Conservation (phyloP, 2,888 invertebrate species). For the Rhyacophila evoluta region DNA sequence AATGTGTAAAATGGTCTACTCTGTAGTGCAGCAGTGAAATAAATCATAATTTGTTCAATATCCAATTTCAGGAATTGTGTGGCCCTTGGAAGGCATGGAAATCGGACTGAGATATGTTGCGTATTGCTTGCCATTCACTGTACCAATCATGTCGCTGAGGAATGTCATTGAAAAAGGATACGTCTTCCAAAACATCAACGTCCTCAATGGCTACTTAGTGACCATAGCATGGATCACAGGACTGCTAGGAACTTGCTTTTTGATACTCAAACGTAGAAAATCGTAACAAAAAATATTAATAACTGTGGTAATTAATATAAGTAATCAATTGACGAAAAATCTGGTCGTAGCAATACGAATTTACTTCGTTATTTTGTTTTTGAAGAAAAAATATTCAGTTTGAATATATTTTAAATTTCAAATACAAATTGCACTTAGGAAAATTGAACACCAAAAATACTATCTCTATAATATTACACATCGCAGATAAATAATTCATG, state of each 20-base stretch:
- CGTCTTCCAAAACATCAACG: conserved; percentile 74
- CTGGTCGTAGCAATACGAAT: too few species aligned
- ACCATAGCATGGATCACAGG: conserved; percentile 75
- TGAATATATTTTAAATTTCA: too few species aligned
- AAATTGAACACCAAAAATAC: too few species aligned
- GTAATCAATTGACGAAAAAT: neutral
- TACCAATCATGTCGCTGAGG: conserved; percentile 81
- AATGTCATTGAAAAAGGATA: conserved; percentile 83
- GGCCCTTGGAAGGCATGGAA: conserved; percentile 80
- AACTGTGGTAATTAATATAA: neutral
- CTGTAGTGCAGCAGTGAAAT: too few species aligned
- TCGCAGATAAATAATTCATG: too few species aligned
- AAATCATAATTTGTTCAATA: too few species aligned
- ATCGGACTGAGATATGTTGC: conserved; percentile 72
- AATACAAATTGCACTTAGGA: too few species aligned
- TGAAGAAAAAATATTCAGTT: too few species aligned
- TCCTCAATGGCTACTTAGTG: conserved; percentile 80
- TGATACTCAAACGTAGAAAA: conserved; percentile 65
- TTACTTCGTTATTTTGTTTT: too few species aligned
- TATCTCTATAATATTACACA: too few species aligned
- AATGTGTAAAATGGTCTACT: too few species aligned
- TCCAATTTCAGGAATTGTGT: conserved; percentile 69
- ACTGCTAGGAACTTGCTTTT: conserved; percentile 70
- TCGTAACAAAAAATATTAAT: neutral
- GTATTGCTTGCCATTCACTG: conserved; percentile 80